Evolutionary conservation across 2,113 vertebrate species (phyloP), one percentile per base, ranked within the genome.

Genomic region (Elephantulus edwardii): DNA sequence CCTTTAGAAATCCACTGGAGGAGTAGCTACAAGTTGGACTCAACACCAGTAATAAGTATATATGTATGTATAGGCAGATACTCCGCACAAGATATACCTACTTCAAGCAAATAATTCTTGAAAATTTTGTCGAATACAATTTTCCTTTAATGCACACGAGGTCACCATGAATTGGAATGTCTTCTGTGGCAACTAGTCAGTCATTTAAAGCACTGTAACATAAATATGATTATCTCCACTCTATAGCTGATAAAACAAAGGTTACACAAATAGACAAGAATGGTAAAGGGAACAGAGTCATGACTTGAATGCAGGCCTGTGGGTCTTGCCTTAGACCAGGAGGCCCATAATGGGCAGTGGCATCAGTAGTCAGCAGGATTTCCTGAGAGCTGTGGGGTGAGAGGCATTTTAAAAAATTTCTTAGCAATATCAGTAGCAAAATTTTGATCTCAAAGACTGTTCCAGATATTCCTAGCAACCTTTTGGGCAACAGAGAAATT

Each of bases 391-490:
- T 56, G 40, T 1, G n/a, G 44, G 28, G 33, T 35, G 17, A 16
- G 46, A 30, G 42, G 38, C 46, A 1, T 74, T 81, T 40, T 9
- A 87, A 80, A 77, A 48, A 30, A 6, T 22, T 5, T 38, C n/a
- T n/a, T n/a, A n/a, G n/a, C n/a, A n/a, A 35, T 48, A 11, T 54
- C 44, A 3, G 12, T 52, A 56, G 68, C 68, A 75, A n/a, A 74
- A 84, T 56, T 68, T 93, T 62, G 48, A 4, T 76, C 86, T 93
- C 71, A 90, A 46, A 93, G 86, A 81, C 78, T 75, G 26, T 56
- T 52, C 30, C 14, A 83, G 48, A 48, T 48, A 40, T 76, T 38
- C 0, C 80, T 50, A 42, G 58, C 78, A 70, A 24, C 42, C 35
- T 42, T 78, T 60, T 62, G 56, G 71, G 60, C 83, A 74, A 28